Evolutionary conservation across 2,113 vertebrate genomes (phyloP).

Genomic region (Ciconia boyciana): DNA sequence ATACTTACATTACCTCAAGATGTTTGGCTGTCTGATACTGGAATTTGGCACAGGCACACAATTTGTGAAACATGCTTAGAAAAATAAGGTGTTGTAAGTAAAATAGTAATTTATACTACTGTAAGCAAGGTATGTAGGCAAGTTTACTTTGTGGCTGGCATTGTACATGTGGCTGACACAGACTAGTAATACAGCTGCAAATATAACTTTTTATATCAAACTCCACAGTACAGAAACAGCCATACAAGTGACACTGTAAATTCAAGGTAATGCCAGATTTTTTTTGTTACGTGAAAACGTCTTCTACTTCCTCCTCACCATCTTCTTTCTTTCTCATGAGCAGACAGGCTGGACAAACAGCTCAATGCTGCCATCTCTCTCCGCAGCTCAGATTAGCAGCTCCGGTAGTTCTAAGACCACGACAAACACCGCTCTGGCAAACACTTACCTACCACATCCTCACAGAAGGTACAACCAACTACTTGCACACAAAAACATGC

Average conservation of each 20-base stretch:
- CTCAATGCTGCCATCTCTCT: slow-evolving; percentile 70
- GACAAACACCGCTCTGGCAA: background rate
- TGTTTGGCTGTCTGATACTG: background rate
- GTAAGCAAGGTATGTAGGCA: background rate
- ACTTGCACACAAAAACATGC: background rate
- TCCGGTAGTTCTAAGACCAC: background rate
- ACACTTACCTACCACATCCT: background rate
- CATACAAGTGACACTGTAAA: background rate
- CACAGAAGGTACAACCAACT: background rate
- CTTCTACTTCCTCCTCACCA: background rate
- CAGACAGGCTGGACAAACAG: background rate
- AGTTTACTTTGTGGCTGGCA: background rate
- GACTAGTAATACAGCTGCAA: background rate
- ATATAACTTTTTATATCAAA: background rate
- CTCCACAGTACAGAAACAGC: background rate
- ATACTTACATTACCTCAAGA: background rate
- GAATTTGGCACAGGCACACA: background rate
- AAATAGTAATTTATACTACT: background rate
- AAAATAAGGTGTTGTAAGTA: background rate
- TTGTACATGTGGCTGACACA: background rate
- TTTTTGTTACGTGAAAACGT: background rate
- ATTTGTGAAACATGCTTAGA: background rate
- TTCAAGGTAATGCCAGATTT: background rate
- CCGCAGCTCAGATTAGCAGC: slow-evolving; percentile 3
- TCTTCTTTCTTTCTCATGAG: background rate